Conservation (phyloP, 2,888 invertebrate genomes). For the Griposia aprilina region DNA sequence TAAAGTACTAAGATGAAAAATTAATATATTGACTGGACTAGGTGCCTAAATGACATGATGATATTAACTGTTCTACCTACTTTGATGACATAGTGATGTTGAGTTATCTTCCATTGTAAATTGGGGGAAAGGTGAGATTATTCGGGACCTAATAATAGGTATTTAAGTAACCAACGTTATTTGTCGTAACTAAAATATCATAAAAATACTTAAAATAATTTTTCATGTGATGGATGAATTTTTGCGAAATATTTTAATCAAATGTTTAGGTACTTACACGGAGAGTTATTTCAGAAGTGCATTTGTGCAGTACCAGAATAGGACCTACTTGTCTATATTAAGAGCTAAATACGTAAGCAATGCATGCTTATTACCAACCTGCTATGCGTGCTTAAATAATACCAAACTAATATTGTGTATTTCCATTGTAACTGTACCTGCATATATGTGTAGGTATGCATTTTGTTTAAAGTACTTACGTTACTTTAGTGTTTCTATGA, state of each 20-base stretch:
- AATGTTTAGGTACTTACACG: conserved; percentile 10
- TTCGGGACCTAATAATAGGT: not conserved
- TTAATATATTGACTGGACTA: not conserved
- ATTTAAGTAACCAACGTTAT: not conserved
- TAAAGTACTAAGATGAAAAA: not conserved
- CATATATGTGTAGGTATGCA: not conserved
- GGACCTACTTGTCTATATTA: conserved; percentile 47
- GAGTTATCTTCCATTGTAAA: not conserved
- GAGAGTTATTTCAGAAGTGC: conserved; percentile 47
- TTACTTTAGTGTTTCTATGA: not conserved
- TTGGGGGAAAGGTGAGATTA: not conserved
- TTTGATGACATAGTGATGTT: not conserved
- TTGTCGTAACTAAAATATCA: not conserved
- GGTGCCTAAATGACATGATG: not conserved
- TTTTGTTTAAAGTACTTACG: not conserved
- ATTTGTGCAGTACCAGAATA: conserved; percentile 52
- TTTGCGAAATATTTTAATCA: not conserved
- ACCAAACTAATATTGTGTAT: conserved; percentile 13
- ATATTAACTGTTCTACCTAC: not conserved
- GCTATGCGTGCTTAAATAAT: conserved; percentile 1
- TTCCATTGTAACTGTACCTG: conserved; percentile 3
- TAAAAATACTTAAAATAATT: not conserved
- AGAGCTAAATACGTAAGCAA: conserved; percentile 55
- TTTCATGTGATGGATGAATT: not conserved
- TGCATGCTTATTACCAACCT: conserved; percentile 29